phyloP scores from a whole-genome alignment of 1,140 invertebrate genomes.

The Frieseomelitta varia region DNA sequence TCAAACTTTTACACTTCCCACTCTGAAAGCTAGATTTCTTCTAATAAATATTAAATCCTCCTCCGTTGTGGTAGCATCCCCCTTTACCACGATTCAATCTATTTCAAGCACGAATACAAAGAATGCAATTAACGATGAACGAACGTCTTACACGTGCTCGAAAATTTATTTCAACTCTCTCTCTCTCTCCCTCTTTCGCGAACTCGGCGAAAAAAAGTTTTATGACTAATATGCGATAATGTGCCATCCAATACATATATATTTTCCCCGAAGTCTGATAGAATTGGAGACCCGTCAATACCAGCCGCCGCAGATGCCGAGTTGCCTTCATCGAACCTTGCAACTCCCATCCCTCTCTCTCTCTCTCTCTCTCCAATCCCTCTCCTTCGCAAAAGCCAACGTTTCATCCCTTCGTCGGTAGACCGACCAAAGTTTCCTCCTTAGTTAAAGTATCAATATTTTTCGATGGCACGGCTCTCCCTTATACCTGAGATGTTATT shows the following conservation, averaged over 20 bases:
- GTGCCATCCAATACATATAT: conserved; percentile 72
- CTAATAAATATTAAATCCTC: background rate
- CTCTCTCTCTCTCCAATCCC: too few species aligned
- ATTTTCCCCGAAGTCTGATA: conserved; percentile 65
- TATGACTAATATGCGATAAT: conserved; percentile 75
- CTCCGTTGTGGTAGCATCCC: background rate
- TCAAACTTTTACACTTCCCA: background rate
- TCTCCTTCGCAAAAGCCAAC: background rate
- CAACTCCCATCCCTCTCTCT: background rate
- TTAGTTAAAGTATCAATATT: conserved; percentile 77
- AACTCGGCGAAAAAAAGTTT: conserved; percentile 64
- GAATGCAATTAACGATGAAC: conserved; percentile 34
- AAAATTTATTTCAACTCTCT: conserved; percentile 59
- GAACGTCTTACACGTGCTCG: conserved; percentile 57
- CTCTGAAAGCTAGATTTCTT: background rate
- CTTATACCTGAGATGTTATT: conserved; percentile 68
- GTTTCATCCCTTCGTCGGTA: conserved; percentile 16
- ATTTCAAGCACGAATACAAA: background rate
- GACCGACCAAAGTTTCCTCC: conserved; percentile 69
- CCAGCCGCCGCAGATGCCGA: conserved; percentile 69
- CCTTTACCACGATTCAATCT: background rate
- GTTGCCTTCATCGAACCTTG: conserved; percentile 12
- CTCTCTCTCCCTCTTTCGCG: background rate
- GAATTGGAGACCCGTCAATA: conserved; percentile 74
- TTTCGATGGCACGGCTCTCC: conserved; percentile 65